Percentiles rank a stretch among this genome's conserved stretches.
phyloP scores from a whole-genome alignment of 2,113 vertebrate genomes.

The Plecotus auritus region DNA sequence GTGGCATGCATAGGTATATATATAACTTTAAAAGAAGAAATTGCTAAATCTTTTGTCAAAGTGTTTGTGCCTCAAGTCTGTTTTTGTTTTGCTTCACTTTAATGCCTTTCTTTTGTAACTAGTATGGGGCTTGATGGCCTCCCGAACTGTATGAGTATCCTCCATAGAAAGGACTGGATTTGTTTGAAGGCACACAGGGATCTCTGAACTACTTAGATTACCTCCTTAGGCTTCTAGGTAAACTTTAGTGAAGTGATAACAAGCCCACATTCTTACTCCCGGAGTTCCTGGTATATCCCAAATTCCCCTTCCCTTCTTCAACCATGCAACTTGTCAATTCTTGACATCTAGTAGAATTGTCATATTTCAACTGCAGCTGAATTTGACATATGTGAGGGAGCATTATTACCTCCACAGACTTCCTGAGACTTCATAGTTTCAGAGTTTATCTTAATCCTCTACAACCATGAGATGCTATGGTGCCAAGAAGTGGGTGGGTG shows the following conservation, averaged over 20 bases:
- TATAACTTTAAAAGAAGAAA: background rate
- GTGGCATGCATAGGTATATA: background rate
- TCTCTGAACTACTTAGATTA: background rate
- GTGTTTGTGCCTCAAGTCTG: background rate
- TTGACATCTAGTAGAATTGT: background rate
- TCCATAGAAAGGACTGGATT: background rate
- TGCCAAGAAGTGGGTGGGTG: background rate
- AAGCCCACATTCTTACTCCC: background rate
- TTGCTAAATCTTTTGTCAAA: background rate
- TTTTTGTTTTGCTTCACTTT: background rate
- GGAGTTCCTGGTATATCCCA: background rate
- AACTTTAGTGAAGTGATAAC: background rate
- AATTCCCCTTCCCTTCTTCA: background rate
- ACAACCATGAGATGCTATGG: background rate
- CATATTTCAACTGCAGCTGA: background rate
- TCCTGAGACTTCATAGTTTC: background rate
- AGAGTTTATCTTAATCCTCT: background rate
- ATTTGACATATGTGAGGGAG: background rate
- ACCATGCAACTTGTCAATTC: background rate
- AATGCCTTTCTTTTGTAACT: background rate
- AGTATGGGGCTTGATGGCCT: background rate
- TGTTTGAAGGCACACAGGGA: background rate
- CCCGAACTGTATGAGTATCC: accelerated
- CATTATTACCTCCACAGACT: background rate
- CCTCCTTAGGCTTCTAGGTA: background rate